These are phyloP conservation scores for Dynastes hyllus DNA, from an alignment of 2,888 invertebrate species.

Conservation along the genomic window DNA sequence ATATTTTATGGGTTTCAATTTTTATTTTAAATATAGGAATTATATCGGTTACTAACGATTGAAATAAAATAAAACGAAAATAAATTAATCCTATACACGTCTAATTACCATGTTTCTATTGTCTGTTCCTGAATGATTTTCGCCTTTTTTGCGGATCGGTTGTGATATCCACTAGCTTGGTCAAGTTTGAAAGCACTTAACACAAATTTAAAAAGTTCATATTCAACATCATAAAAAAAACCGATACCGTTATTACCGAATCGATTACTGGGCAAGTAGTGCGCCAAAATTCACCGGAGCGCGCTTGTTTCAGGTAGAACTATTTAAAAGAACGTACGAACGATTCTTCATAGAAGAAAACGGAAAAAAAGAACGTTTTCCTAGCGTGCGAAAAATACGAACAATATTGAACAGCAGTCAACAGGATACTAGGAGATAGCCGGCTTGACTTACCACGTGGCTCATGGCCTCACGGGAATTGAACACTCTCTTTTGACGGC, in stretches of 20 bases:
- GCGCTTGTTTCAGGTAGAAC: not conserved
- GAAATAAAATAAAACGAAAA: not conserved
- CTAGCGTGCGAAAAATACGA: slow-evolving; percentile 28
- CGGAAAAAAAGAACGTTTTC: not conserved
- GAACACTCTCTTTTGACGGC: slow-evolving; percentile 50
- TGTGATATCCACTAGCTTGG: not conserved
- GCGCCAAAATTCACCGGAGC: not conserved
- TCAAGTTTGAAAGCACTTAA: slow-evolving; percentile 11
- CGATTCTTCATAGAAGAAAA: slow-evolving; percentile 5
- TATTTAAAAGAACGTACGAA: not conserved
- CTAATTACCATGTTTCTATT: slow-evolving; percentile 19
- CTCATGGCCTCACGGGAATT: slow-evolving; percentile 51
- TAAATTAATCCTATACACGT: not conserved
- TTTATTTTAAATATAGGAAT: too few relatives aligned
- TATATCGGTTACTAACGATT: not conserved
- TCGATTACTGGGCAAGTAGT: not conserved
- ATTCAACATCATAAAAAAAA: not conserved
- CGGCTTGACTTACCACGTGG: slow-evolving; percentile 54
- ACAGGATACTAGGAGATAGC: slow-evolving; percentile 49
- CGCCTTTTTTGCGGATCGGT: not conserved
- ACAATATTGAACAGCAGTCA: slow-evolving; percentile 49
- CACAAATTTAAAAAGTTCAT: slow-evolving; percentile 6
- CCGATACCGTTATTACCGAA: slow-evolving; percentile 14
- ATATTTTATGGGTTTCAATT: too few relatives aligned
- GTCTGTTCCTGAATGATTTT: not conserved